A percentile compares a stretch with the other conserved stretches of the same genome.
phyloP scores from a whole-genome alignment of 2,888 invertebrate genomes.

The Leucophenga montana region DNA sequence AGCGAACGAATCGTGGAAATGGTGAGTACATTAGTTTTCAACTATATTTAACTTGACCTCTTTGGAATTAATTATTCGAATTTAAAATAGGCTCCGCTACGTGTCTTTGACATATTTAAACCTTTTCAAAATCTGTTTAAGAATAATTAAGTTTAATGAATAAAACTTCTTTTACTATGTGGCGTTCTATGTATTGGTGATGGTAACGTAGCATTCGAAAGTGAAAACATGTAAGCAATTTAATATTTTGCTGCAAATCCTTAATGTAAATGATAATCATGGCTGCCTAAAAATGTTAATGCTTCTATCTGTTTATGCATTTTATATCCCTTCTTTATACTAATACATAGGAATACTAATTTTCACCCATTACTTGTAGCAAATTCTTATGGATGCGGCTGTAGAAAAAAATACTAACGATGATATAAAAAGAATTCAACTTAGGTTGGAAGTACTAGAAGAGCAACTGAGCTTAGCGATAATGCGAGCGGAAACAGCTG shows the following conservation, averaged over 20 bases:
- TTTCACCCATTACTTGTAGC: conserved; percentile 69
- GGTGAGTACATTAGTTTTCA: conserved; percentile 57
- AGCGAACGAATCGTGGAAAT: conserved; percentile 73
- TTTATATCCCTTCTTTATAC: conserved; percentile 1
- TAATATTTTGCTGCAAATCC: not conserved
- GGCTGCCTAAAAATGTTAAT: conserved; percentile 43
- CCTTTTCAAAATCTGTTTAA: conserved; percentile 68
- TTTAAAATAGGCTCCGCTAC: conserved; percentile 59
- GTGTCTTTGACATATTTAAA: conserved; percentile 68
- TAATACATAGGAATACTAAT: conserved; percentile 59
- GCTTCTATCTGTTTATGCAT: not conserved
- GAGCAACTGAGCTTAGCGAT: conserved; percentile 74
- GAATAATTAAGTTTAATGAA: not conserved
- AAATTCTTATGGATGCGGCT: conserved; percentile 75
- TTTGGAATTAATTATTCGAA: not conserved
- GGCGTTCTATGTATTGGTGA: conserved; percentile 4
- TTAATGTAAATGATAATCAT: not conserved
- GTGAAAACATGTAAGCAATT: conserved; percentile 46
- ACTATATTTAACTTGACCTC: not conserved
- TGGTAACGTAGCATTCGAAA: conserved; percentile 5
- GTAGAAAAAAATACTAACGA: conserved; percentile 74
- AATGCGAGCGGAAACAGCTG: conserved; percentile 75
- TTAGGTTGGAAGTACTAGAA: conserved; percentile 76
- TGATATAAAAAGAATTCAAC: conserved; percentile 76
- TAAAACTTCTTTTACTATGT: too few species aligned